A percentile compares a stretch with the other conserved stretches of the same genome.
Evolutionary conservation across 2,888 invertebrate genomes (phyloP).

Genomic region (Leucozona laternaria): DNA sequence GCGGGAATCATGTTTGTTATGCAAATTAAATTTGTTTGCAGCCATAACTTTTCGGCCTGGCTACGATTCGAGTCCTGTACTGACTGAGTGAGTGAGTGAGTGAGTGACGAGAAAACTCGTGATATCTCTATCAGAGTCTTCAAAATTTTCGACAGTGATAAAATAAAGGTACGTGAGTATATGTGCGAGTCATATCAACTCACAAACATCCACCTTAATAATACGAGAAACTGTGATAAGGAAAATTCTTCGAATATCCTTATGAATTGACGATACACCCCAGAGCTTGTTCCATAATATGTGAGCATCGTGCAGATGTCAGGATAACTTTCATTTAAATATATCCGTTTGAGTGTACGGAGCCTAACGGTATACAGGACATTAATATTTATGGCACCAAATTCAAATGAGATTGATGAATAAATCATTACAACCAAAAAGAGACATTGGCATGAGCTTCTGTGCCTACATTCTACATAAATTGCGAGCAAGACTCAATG

Average conservation of each 20-base stretch:
- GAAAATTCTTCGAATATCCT: constrained; percentile 52
- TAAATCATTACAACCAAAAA: constrained; percentile 64
- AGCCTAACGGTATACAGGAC: constrained; percentile 42
- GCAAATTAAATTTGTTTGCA: constrained; percentile 75
- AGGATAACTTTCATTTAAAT: constrained; percentile 58
- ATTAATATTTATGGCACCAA: constrained; percentile 74
- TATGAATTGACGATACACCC: constrained; percentile 14
- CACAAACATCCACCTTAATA: constrained; percentile 60
- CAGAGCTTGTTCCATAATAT: constrained; percentile 7
- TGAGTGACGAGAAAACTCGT: constrained; percentile 37
- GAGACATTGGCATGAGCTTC: constrained; percentile 30
- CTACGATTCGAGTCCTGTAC: constrained; percentile 19
- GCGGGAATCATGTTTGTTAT: constrained; percentile 70
- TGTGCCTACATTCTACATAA: too few species aligned
- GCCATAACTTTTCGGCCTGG: constrained; percentile 65
- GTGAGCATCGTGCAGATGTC: neutral
- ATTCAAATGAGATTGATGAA: constrained; percentile 76
- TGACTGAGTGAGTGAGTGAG: neutral
- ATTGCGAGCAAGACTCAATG: constrained; percentile 40
- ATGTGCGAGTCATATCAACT: constrained; percentile 38
- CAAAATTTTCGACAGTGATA: constrained; percentile 39
- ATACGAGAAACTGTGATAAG: constrained; percentile 59
- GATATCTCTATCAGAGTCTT: constrained; percentile 70
- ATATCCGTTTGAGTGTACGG: constrained; percentile 16
- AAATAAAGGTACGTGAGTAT: constrained; percentile 2